Evolutionary conservation across 2,797 vertebrate genomes (phyloP).

Genomic region (Falco peregrinus): DNA sequence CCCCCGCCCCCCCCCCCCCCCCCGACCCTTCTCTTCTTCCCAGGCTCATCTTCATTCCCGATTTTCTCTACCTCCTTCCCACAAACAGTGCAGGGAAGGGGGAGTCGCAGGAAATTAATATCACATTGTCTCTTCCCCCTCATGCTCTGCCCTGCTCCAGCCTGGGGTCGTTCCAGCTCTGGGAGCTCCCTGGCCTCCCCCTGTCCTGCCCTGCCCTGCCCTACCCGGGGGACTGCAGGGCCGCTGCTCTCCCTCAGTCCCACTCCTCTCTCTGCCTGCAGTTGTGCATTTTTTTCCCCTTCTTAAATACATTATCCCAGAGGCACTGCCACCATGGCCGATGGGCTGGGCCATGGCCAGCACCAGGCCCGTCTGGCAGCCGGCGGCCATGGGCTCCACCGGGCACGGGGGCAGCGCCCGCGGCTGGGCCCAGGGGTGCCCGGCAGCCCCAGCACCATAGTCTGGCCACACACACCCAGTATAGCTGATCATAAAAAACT

Average conservation of each 20-base stretch:
- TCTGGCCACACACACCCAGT: too few species aligned
- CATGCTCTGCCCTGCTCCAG: background rate
- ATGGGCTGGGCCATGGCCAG: background rate
- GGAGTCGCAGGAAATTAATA: background rate
- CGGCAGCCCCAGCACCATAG: too few species aligned
- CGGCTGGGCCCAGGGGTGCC: too few species aligned
- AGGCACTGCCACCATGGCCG: rapidly evolving
- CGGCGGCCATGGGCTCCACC: too few species aligned
- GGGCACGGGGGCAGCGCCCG: too few species aligned
- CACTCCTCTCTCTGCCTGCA: too few species aligned
- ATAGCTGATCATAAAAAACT: background rate
- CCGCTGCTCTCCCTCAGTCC: background rate
- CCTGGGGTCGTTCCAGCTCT: too few species aligned
- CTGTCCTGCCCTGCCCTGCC: too few species aligned
- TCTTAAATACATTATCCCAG: background rate
- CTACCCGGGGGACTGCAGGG: too few species aligned
- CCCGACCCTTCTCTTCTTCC: background rate
- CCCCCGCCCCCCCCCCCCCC: too few species aligned
- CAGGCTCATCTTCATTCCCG: rapidly evolving
- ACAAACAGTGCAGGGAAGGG: rapidly evolving
- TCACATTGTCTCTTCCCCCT: background rate
- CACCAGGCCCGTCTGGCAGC: rapidly evolving
- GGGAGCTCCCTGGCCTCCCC: too few species aligned
- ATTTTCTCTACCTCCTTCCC: background rate
- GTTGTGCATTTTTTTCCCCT: too few species aligned